Percentiles rank a stretch among this genome's conserved stretches.
Evolutionary conservation across 2,113 vertebrate genomes (phyloP).

Genomic region (Perccottus glenii): DNA sequence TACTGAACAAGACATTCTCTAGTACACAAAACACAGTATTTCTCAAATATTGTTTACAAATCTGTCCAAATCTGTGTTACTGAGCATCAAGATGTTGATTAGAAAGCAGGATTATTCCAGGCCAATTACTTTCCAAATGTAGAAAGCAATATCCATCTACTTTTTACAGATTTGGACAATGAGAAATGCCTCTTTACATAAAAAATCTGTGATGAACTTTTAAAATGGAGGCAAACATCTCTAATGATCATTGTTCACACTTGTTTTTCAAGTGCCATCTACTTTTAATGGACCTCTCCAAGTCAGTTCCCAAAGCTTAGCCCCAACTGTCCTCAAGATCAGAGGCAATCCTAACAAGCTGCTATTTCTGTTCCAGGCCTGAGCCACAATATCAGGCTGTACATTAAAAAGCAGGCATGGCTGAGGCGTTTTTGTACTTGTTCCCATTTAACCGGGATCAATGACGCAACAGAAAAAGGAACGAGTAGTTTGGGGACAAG

Average conservation of each 20-base stretch:
- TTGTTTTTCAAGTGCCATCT: constrained; percentile 41
- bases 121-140: no score
- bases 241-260: constrained; percentile 55
- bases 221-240: no score
- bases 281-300: constrained; percentile 53
- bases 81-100: no score
- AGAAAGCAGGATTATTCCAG: no score
- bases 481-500: constrained; percentile 16
- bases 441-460: constrained; percentile 44
- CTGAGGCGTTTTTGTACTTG: constrained; percentile 58
- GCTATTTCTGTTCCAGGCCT: constrained; percentile 68
- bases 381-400: constrained; percentile 30
- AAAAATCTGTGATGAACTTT: no score
- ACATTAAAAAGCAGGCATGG: constrained; percentile 21
- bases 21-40: no score
- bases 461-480: background rate
- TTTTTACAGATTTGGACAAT: no score
- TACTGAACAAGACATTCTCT: no score
- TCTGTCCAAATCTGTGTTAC: no score
- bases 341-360: constrained; percentile 69
- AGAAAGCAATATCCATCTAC: no score
- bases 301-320: constrained; percentile 50
- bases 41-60: no score
- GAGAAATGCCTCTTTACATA: no score
- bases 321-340: constrained; percentile 63